phyloP scores from a whole-genome alignment of 1,140 invertebrate species.

The Bombus waltoni region DNA sequence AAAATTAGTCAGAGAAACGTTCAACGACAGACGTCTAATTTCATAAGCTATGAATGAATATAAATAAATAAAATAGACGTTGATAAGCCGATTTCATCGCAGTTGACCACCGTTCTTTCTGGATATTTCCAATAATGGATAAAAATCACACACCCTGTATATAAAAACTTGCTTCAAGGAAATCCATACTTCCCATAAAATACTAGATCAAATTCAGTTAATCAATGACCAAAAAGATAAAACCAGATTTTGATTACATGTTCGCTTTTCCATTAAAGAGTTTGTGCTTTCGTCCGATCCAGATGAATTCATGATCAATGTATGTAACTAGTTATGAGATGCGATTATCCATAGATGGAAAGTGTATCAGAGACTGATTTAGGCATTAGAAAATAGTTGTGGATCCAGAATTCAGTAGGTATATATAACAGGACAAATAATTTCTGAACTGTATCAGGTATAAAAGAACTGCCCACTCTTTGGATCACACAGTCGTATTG shows the following conservation, averaged over 20 bases:
- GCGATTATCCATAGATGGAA: constrained; percentile 59
- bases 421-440: constrained; percentile 58
- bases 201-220: not conserved
- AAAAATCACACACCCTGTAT: not conserved
- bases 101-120: no score
- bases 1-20: no score
- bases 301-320: not conserved
- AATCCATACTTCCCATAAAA: not conserved
- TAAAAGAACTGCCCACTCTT: constrained; percentile 70
- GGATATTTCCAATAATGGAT: not conserved
- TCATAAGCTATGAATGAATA: no score
- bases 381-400: constrained; percentile 47
- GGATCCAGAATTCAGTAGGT: constrained; percentile 58
- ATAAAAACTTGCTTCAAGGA: not conserved
- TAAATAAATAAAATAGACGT: no score
- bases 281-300: not conserved
- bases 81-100: no score
- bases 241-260: constrained; percentile 16
- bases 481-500: constrained; percentile 58
- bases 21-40: no score
- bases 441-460: constrained; percentile 62
- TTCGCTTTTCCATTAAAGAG: not conserved
- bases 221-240: not conserved
- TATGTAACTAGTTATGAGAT: not conserved
- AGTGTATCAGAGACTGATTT: constrained; percentile 53